Evolutionary conservation across 1,140 invertebrate species (phyloP), one percentile per base, ranked within the genome.

Genomic region (Adoxophyes honmai): DNA sequence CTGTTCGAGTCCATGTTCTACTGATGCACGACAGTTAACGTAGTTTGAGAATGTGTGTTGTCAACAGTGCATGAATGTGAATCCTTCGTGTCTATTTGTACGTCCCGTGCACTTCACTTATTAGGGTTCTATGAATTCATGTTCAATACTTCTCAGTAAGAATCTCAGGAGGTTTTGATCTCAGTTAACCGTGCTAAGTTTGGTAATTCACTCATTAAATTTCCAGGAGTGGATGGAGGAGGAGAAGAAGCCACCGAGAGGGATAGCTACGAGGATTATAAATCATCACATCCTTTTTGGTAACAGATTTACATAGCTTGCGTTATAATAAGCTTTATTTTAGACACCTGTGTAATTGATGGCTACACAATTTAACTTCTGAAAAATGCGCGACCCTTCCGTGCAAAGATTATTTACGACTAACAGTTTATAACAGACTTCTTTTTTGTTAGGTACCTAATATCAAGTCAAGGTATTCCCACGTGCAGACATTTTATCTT

Each of bases 211-310:
- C 1, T 3, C 6, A 6, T n/a, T 34, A 10, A 44, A 64, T 70
- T 73, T 57, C 51, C 68, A 89, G 89, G 88, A 89, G 60, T 89
- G 87, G 88, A 64, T 77, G 67, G 88, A 90, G 64, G 87, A 89
- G 70, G 88, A 89, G 75, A 89, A 78, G 78, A 81, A 62, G 52
- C 87, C 87, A 28, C 89, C 87, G 58, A 78, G 87, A 62, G 89
- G 89, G 57, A 90, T 90, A 74, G 87, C 89, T 39, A 90, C 89
- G 68, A 89, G 87, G 70, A 90, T 90, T 60, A 90, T 90, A 68
- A 90, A 89, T 66, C 89, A 89, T 67, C 89, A 90, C 64, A 89
- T 90, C 59, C 81, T 90, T 35, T 89, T 89, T 78, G 87, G 89
- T 89, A 77, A 65, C 66, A 53, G 7, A 11, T 28, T 28, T 28